A percentile compares a stretch with the other conserved stretches of the same genome.
Evolutionary conservation across 2,888 invertebrate species (phyloP).

Genomic region (Rhagonycha lutea): DNA sequence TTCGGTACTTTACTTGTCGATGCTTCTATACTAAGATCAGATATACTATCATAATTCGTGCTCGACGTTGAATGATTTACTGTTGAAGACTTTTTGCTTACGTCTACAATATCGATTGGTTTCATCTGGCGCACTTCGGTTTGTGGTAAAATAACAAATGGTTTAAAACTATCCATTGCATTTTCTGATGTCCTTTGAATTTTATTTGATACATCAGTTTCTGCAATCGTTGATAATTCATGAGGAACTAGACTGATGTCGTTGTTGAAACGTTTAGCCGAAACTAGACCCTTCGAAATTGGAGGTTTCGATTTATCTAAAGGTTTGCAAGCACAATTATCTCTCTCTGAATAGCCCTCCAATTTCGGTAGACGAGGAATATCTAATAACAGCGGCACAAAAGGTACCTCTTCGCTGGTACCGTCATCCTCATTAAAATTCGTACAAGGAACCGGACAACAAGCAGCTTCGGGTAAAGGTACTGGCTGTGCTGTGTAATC

Average conservation of each 20-base stretch:
- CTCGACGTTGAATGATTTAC: background rate
- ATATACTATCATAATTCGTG: conserved; percentile 21
- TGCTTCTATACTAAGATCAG: conserved; percentile 26
- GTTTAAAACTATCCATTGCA: background rate
- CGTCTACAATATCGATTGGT: background rate
- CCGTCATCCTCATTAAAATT: background rate
- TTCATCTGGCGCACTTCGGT: background rate
- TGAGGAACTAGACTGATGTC: conserved; percentile 47
- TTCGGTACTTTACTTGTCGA: background rate
- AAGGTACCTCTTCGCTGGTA: conserved; percentile 28
- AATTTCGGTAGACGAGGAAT: conserved; percentile 52
- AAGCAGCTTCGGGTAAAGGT: background rate
- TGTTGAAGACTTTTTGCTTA: background rate
- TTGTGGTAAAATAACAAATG: background rate
- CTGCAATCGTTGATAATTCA: conserved; percentile 53
- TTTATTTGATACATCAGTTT: conserved; percentile 48
- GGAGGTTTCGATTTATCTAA: conserved; percentile 47
- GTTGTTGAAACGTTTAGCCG: conserved; percentile 43
- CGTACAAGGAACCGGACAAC: background rate
- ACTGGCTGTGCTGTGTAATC: background rate
- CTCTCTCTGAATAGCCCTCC: conserved; percentile 10
- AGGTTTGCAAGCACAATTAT: background rate
- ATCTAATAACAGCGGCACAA: conserved; percentile 49
- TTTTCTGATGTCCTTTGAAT: conserved; percentile 5
- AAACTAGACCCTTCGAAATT: conserved; percentile 46